These are phyloP conservation scores for Invenusta paracnida DNA, from an alignment of 2,888 invertebrate species.

Conservation along the genomic window DNA sequence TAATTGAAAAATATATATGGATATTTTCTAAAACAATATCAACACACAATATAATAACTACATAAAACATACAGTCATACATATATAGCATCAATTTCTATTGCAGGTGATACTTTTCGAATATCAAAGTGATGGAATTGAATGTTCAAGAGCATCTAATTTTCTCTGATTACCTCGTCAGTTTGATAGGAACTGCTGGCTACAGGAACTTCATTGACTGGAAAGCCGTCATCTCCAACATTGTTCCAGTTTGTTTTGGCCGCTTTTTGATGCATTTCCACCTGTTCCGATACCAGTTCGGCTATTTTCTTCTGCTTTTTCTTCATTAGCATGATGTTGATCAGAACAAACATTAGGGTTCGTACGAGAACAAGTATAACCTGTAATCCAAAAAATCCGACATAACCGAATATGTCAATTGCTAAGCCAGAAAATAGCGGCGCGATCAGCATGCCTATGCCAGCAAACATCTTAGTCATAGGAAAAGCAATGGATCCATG, in stretches of 20 bases:
- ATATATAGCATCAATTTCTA: too few species aligned
- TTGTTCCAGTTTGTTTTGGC: not conserved
- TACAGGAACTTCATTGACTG: not conserved
- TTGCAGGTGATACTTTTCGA: too few species aligned
- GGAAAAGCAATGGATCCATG: conserved; percentile 43
- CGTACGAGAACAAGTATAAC: conserved; percentile 38
- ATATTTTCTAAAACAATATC: too few species aligned
- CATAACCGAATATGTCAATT: conserved; percentile 41
- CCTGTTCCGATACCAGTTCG: not conserved
- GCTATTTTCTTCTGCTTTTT: not conserved
- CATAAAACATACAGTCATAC: too few species aligned
- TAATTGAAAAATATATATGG: too few species aligned
- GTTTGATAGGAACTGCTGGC: not conserved
- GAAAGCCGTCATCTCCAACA: not conserved
- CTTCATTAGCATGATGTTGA: conserved; percentile 32
- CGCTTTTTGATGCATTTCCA: conserved; percentile 10
- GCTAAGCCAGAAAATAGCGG: conserved; percentile 43
- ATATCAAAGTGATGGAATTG: too few species aligned
- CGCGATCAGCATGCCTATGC: conserved; percentile 44
- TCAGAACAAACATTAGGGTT: conserved; percentile 22
- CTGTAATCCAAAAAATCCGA: conserved; percentile 39
- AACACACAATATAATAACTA: too few species aligned
- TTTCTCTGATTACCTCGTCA: not conserved
- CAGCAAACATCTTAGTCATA: conserved; percentile 44
- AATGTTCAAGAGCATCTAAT: too few species aligned